Evolutionary conservation across 2,888 invertebrate species (phyloP), one percentile per base, ranked within the genome.

Genomic region (Hylaea fasciaria): DNA sequence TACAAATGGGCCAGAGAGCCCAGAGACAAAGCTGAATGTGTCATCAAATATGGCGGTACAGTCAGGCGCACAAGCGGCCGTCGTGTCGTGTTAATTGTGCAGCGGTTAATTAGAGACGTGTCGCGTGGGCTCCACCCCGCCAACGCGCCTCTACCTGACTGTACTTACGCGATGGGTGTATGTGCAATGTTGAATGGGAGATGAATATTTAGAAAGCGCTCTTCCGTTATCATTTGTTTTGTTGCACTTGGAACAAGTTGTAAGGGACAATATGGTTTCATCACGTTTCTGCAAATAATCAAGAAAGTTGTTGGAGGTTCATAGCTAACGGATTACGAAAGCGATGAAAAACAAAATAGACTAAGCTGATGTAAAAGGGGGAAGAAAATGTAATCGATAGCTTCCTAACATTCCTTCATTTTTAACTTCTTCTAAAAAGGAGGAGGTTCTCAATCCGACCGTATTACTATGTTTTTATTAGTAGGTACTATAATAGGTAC

Each of bases 41-140:
- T 58, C 58, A 40, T 62, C 73, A 70, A 71, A 66, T 70, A 58
- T 66, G 70, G 69, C 53, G 63, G 81, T 81, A 82, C 75, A 65
- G 80, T 77, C 76, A 68, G 81, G 79, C 76, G 76, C 71, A 80
- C 78, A 81, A 83, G 82, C 80, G 73, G 76, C 68, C 40, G 77
- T 71, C 71, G 76, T 77, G 79, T 80, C 73, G 68, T 65, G 77
- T 87, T 89, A 89, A 89, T 89, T 87, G 88, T 78, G 73, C 65
- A 66, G 69, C 73, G 74, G 80, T 88, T 89, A 90, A 89, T 89
- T 89, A 87, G 86, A 73, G 82, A 81, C 77, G 79, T 86, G 87
- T 87, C 87, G 87, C 83, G 86, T 82, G 85, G 85, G 85, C 83
- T 3, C 72, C 65, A 69, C 86, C 10, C 37, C 37, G 83, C 85